These are phyloP conservation scores for Valencia hispanica DNA, from an alignment of 2,797 vertebrate genomes.

Conservation along the genomic window DNA sequence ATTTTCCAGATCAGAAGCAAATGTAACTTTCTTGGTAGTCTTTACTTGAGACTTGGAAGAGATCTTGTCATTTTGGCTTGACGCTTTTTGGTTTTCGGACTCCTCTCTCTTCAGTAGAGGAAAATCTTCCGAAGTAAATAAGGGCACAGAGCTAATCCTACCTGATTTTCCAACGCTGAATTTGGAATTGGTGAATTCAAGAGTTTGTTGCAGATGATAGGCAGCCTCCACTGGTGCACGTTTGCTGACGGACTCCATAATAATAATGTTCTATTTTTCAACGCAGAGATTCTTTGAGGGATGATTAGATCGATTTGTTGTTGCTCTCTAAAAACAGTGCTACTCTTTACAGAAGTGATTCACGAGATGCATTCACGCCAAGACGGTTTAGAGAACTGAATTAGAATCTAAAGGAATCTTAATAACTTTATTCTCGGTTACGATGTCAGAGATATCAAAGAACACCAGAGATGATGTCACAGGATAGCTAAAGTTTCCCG, in stretches of 20 bases:
- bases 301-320: background rate
- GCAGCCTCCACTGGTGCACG: background rate
- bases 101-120: background rate
- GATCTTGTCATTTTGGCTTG: background rate
- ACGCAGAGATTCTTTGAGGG: background rate
- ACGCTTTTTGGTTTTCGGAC: background rate
- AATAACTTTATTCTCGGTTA: background rate
- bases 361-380: background rate
- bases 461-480: background rate
- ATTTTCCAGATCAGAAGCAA: background rate
- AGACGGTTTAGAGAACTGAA: background rate
- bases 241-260: background rate
- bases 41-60: background rate
- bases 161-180: background rate
- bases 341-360: background rate
- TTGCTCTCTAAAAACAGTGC: background rate
- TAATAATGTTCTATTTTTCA: background rate
- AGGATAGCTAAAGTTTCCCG: background rate
- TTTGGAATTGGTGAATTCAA: background rate
- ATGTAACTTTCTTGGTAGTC: background rate
- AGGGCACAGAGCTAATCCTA: background rate
- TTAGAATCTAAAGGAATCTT: background rate
- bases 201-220: background rate
- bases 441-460: background rate
- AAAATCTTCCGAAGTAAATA: background rate